Evolutionary conservation across 2,113 vertebrate genomes (phyloP), one percentile per base, ranked within the genome.

Genomic region (Trematomus loennbergii): DNA sequence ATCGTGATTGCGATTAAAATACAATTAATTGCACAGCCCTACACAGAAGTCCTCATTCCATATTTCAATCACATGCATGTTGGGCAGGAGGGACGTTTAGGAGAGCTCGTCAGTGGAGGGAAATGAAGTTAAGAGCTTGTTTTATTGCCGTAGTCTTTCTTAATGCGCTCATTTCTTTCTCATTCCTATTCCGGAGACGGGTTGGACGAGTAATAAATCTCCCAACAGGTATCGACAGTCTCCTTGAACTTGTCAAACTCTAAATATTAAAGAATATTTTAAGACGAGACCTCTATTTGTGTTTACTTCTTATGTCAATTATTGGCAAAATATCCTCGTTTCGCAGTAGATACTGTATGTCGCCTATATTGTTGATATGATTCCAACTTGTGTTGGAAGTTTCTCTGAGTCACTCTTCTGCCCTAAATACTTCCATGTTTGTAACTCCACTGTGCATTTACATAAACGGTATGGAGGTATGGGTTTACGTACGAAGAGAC

Each of bases 51-150:
- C 52, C 29, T 43, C 50, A 2, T 0, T 9, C 17, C 4, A 20
- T 52, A 50, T 75, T 79, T 74, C 73, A 84, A 72, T 86, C 58
- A 69, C 60, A 49, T 57, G 60, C 59, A 4, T 59, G 70, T 63
- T 61, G 64, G 62, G 45, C 48, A 52, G 45, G 49, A 85, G 80
- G 50, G 81, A 55, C 49, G 53, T 48, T 67, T 52, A 48, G 55
- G 7, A 70, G 69, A 71, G 66, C 77, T 67, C 79, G 78, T 86
- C 88, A 76, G 67, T 67, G 13, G 20, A 64, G 66, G 79, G 12
- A 81, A 87, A 90, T 87, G 64, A 75, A 90, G 91, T 91, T 64
- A 90, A 77, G 79, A 82, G 63, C 75, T 77, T 65, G 78, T 91
- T 86, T 86, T 75, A 81, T 62, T 36, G 9, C n/a, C 17, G 46